phyloP scores from a whole-genome alignment of 1,140 invertebrate species.

The Kradibia gibbosae region DNA sequence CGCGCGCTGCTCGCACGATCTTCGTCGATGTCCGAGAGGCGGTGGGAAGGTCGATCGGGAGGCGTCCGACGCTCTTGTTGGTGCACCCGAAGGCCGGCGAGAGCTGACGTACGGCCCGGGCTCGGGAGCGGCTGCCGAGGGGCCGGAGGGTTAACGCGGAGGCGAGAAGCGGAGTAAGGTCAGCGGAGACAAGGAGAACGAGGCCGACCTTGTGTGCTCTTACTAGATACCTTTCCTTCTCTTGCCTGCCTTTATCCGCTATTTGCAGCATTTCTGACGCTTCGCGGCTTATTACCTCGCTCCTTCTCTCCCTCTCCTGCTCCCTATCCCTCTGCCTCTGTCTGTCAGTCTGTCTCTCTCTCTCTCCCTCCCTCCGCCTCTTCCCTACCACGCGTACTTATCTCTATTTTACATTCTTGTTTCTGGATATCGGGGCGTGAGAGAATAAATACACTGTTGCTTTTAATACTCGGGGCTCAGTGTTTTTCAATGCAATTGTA shows the following conservation, averaged over 20 bases:
- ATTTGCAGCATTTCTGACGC: conserved; percentile 13
- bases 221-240: conserved; percentile 32
- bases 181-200: neutral
- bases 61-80: conserved; percentile 26
- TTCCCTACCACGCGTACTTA: neutral
- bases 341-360: conserved; percentile 5
- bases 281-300: conserved; percentile 15
- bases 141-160: neutral
- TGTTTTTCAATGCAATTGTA: conserved; percentile 14
- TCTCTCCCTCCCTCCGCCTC: neutral
- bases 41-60: neutral
- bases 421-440: conserved; percentile 6
- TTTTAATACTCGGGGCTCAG: neutral
- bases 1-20: neutral
- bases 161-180: neutral
- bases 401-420: conserved; percentile 32
- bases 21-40: neutral
- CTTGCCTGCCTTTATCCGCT: conserved; percentile 21
- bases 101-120: no score
- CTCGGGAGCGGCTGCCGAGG: no score
- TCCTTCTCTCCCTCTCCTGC: neutral
- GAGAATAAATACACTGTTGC: neutral
- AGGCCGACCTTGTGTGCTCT: conserved; percentile 60
- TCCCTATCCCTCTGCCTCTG: neutral
- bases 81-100: no score